Percentiles rank a stretch among this genome's conserved stretches.
phyloP scores from a whole-genome alignment of 2,888 invertebrate genomes.

The Tenodera sinensis region DNA sequence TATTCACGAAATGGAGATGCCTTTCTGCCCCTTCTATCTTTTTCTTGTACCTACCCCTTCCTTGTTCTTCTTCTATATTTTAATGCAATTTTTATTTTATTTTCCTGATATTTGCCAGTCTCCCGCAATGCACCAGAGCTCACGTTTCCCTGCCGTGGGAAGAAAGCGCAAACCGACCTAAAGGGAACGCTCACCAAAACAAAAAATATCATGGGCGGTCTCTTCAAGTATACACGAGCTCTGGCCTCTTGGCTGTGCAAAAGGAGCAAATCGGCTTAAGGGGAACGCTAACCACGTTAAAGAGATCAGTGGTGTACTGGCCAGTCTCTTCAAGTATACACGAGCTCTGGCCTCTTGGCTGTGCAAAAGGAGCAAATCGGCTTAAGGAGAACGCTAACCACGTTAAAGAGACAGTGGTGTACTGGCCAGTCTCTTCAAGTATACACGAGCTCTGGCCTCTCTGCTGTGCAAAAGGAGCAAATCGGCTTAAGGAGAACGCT shows the following conservation, averaged over 20 bases:
- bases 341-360: neutral
- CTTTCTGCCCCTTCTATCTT: neutral
- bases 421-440: too few species aligned
- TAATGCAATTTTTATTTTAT: conserved; percentile 2
- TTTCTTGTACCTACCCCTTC: neutral
- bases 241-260: too few species aligned
- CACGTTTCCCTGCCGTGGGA: neutral
- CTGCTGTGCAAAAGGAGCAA: too few species aligned
- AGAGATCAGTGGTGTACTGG: too few species aligned
- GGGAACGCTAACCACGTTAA: too few species aligned
- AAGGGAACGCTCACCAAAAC: neutral
- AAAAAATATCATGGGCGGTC: neutral
- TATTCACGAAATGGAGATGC: neutral
- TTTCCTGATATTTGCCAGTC: neutral
- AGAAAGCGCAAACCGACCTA: neutral
- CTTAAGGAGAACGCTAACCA: too few species aligned
- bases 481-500: too few species aligned
- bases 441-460: too few species aligned
- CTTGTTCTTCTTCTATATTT: neutral
- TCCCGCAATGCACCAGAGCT: conserved; percentile 5
- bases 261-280: too few species aligned
- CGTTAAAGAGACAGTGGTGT: too few species aligned
- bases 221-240: neutral
- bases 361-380: too few species aligned
- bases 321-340: neutral